phyloP scores from a whole-genome alignment of 1,140 invertebrate species.

The Orchestia grillus region DNA sequence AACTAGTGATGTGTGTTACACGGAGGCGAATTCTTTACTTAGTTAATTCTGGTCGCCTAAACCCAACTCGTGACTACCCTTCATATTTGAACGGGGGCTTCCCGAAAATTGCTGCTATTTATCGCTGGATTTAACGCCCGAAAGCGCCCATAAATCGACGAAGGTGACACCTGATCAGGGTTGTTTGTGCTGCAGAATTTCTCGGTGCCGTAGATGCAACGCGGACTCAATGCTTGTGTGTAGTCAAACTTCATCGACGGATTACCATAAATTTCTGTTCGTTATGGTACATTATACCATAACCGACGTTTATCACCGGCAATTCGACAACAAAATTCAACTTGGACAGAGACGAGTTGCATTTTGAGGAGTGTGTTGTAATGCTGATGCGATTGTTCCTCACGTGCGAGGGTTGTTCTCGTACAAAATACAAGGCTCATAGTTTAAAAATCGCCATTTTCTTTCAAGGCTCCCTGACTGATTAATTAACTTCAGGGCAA shows the following conservation, averaged over 20 bases:
- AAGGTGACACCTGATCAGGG: background rate
- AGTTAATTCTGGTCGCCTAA: background rate
- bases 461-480: too few relatives aligned
- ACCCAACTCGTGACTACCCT: background rate
- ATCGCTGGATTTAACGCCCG: background rate
- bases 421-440: too few relatives aligned
- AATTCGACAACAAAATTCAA: background rate
- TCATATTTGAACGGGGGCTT: background rate
- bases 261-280: background rate
- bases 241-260: background rate
- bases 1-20: background rate
- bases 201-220: too few relatives aligned
- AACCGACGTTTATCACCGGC: background rate
- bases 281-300: background rate
- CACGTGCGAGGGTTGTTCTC: too few relatives aligned
- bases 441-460: too few relatives aligned
- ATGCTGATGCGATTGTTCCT: too few relatives aligned
- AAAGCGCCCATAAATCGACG: background rate
- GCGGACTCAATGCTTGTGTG: background rate
- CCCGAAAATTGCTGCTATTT: background rate
- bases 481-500: too few relatives aligned
- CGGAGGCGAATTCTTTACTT: background rate
- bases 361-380: too few relatives aligned
- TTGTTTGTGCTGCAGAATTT: background rate
- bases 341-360: too few relatives aligned